Percentiles rank a stretch among this genome's conserved stretches.
These are phyloP conservation scores for Ctenicera cuprea DNA, from an alignment of 2,888 invertebrate species.

Conservation along the genomic window DNA sequence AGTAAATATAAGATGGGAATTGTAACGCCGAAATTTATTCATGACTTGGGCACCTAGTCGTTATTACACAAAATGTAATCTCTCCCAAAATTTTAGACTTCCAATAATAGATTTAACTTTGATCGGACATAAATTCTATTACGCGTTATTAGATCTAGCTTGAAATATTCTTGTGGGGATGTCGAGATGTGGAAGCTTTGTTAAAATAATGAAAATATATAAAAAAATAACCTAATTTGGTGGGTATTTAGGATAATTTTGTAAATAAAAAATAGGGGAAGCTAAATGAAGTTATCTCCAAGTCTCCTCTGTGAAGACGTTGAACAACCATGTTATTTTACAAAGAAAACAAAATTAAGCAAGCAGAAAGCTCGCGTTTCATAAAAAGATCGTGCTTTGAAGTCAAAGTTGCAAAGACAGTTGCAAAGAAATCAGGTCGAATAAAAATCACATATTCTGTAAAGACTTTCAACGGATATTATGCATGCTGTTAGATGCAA, in stretches of 20 bases:
- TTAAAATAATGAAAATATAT: too few species aligned
- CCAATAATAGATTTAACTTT: too few species aligned
- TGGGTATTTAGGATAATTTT: slow-evolving; percentile 4
- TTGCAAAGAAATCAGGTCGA: slow-evolving; percentile 36
- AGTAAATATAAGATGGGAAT: slow-evolving; percentile 15
- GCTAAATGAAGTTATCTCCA: slow-evolving; percentile 9
- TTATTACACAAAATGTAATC: neutral
- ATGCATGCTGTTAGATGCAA: slow-evolving; percentile 35
- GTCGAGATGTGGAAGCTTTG: too few species aligned
- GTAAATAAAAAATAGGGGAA: slow-evolving; percentile 3
- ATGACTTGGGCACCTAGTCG: slow-evolving; percentile 11
- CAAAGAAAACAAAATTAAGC: slow-evolving; percentile 38
- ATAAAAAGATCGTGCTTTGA: slow-evolving; percentile 36
- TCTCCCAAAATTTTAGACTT: too few species aligned
- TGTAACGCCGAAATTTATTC: slow-evolving; percentile 30
- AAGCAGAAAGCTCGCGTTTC: slow-evolving; percentile 34
- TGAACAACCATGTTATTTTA: slow-evolving; percentile 24
- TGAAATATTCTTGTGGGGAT: too few species aligned
- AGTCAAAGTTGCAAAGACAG: slow-evolving; percentile 17
- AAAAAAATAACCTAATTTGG: neutral
- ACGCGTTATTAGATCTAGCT: too few species aligned
- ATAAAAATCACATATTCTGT: slow-evolving; percentile 37
- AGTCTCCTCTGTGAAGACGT: slow-evolving; percentile 4
- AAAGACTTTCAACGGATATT: slow-evolving; percentile 29
- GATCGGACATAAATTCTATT: too few species aligned